Evolutionary conservation across 1,140 invertebrate species (phyloP).

Genomic region (Achroia grisella): DNA sequence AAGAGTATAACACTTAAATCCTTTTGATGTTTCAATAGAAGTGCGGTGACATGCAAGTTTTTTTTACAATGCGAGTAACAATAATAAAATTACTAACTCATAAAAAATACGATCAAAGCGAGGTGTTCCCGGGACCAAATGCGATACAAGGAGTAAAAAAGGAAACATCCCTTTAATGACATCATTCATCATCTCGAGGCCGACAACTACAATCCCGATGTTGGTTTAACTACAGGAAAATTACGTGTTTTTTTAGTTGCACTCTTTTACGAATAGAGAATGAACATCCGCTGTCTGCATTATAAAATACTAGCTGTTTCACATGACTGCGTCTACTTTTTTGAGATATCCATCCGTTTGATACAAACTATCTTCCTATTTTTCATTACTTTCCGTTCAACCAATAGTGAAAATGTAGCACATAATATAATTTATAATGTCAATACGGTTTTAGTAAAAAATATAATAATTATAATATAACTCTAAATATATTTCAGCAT

Average conservation of each 20-base stretch:
- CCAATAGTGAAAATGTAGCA: too few relatives aligned
- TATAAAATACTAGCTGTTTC: background rate
- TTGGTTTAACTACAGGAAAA: too few relatives aligned
- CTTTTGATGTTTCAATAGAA: conserved; percentile 22
- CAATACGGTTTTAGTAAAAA: too few relatives aligned
- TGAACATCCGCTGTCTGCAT: too few relatives aligned
- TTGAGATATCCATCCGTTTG: too few relatives aligned
- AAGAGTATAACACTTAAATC: conserved; percentile 6
- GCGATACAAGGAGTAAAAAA: conserved; percentile 27
- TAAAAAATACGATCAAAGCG: conserved; percentile 26
- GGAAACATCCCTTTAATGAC: conserved; percentile 16
- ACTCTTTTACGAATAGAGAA: too few relatives aligned
- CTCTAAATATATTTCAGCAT: too few relatives aligned
- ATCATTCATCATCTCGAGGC: conserved; percentile 26
- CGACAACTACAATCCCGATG: conserved; percentile 6
- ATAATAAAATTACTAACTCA: conserved; percentile 28
- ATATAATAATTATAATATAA: too few relatives aligned
- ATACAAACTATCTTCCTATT: too few relatives aligned
- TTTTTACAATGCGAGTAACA: conserved; percentile 17
- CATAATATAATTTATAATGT: too few relatives aligned
- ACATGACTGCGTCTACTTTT: too few relatives aligned
- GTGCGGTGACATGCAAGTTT: conserved; percentile 24
- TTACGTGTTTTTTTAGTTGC: background rate
- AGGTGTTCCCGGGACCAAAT: conserved; percentile 18
- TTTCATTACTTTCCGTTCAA: too few relatives aligned